Evolutionary conservation across 2,888 invertebrate genomes (phyloP), one percentile per base, ranked within the genome.

Genomic region (Heteropelma amictum): DNA sequence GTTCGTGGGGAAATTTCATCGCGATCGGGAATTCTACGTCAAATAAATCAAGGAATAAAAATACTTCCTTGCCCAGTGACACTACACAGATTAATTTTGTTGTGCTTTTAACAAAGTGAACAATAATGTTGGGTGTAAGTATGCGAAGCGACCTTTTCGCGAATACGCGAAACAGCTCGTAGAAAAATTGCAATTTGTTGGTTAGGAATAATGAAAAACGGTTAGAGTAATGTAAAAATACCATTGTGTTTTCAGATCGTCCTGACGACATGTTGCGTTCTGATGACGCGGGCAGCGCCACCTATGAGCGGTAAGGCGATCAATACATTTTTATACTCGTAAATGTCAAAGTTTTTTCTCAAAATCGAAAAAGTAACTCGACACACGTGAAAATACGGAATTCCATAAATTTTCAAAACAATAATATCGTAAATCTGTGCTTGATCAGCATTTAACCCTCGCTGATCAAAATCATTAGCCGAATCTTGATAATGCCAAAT

Each of bases 1-100:
- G 86, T 87, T 80, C 79, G 81, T 79, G 78, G 80, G 72, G 77
- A 60, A 79, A 79, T 81, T 79, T 76, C 79, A 70, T 78, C 77
- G 81, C 77, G 45, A 58, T 49, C 72, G 73, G 69, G 72, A 60
- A 60, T 53, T 47, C 40, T 23, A 42, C 17, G 53, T 51, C 56
- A n/a, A 19, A 12, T 49, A 10, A 14, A 65, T 38, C 12, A 17
- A 14, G 2, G 17, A 28, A 33, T 8, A 42, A 23, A 17, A 28
- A 56, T 42, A 51, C 14, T 17, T 40, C 33, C 7, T 30, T 45
- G 14, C 40, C 51, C 17, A 33, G 3, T 33, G 14, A 19, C 26
- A 7, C 7, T 7, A 6, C 12, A 30, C 14, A 70, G 67, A 60
- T 12, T 23, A 21, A 65, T 75, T 72, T 70, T 61, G 38, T 51